Evolutionary conservation across 64 coral and sea anemone species (phyloP).

Genomic region (Montipora foliosa): DNA sequence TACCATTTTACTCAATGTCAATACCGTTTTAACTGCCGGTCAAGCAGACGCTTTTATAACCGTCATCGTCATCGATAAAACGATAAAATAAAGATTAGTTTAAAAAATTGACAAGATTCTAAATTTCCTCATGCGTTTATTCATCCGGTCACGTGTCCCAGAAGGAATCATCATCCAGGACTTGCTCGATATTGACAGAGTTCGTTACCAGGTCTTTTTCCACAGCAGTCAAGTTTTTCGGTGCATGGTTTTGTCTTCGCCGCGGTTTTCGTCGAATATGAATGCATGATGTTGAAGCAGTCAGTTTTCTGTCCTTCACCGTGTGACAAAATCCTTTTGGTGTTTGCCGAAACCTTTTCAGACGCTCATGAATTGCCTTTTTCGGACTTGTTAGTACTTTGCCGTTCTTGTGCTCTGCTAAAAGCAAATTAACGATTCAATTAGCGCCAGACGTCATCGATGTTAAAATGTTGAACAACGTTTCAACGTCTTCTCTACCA

Average conservation of each 20-base stretch:
- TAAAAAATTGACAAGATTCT: too few species aligned
- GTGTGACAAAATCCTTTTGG: constrained; percentile 31
- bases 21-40: too few species aligned
- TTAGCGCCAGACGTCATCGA: too few species aligned
- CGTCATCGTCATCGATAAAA: too few species aligned
- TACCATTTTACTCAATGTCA: too few species aligned
- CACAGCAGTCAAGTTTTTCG: background rate
- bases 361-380: background rate
- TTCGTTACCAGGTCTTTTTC: background rate
- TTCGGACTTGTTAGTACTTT: background rate
- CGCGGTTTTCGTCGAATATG: background rate
- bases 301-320: background rate
- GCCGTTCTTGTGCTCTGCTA: too few species aligned
- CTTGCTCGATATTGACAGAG: background rate
- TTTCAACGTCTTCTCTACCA: too few species aligned
- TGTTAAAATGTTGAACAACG: too few species aligned
- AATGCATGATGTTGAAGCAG: background rate
- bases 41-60: too few species aligned
- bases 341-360: constrained; percentile 17
- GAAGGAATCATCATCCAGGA: constrained; percentile 17
- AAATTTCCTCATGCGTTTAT: too few species aligned
- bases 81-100: too few species aligned
- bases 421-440: too few species aligned
- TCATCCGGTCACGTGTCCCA: constrained; percentile 2
- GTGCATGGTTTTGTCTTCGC: background rate